Conservation (phyloP, 2,888 invertebrate species). For the Macropis europaea region DNA sequence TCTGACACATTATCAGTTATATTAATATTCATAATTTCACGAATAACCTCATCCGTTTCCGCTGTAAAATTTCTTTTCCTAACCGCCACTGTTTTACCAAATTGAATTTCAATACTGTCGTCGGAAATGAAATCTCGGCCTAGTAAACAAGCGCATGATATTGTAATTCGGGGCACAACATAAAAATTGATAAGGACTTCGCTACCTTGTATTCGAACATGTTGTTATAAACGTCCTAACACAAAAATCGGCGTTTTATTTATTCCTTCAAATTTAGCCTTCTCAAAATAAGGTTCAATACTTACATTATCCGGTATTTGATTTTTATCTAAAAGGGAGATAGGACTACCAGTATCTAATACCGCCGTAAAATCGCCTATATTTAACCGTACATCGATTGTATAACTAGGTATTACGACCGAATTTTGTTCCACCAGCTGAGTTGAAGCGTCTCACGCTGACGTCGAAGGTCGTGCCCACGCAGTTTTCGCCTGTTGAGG, state of each 20-base stretch:
- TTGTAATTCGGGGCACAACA: not conserved
- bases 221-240: not conserved
- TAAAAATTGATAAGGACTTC: constrained; percentile 7
- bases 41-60: not conserved
- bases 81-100: not conserved
- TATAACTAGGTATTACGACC: not conserved
- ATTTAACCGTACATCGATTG: not conserved
- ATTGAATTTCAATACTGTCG: not conserved
- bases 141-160: not conserved
- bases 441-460: not conserved
- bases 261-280: not conserved
- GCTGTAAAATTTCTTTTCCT: not conserved
- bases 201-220: not conserved
- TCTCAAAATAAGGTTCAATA: not conserved
- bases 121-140: constrained; percentile 1
- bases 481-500: not conserved
- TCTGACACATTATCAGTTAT: not conserved
- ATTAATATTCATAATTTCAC: not conserved
- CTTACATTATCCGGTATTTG: not conserved
- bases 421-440: not conserved
- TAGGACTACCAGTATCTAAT: constrained; percentile 6
- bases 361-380: constrained; percentile 1
- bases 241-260: constrained; percentile 4
- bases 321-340: not conserved
- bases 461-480: not conserved